A percentile compares a stretch with the other conserved stretches of the same genome.
phyloP scores from a whole-genome alignment of 1,140 invertebrate species.

The Scylla paramamosain region DNA sequence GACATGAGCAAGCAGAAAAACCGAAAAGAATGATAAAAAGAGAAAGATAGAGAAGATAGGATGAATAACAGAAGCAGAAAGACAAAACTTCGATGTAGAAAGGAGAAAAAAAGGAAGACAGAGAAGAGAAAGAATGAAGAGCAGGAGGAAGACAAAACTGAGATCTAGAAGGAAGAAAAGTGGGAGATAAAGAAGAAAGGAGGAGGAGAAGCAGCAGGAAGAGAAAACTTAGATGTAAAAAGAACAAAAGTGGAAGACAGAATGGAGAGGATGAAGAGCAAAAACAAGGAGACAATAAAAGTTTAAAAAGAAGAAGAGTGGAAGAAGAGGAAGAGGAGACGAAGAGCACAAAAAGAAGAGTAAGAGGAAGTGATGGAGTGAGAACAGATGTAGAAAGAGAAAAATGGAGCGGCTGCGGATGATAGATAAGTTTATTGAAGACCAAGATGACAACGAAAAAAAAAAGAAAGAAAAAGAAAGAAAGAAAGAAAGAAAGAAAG shows the following conservation, averaged over 20 bases:
- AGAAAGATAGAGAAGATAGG: no score
- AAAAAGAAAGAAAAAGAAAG: constrained; percentile 27
- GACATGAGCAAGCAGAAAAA: not conserved
- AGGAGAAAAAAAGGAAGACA: not conserved
- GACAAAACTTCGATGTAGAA: not conserved
- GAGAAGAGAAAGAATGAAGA: not conserved
- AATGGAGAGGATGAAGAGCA: not conserved
- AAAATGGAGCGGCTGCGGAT: not conserved
- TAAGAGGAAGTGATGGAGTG: not conserved
- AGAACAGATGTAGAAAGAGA: not conserved
- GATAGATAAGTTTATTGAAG: not conserved
- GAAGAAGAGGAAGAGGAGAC: not conserved
- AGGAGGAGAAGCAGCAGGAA: not conserved
- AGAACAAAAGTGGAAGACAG: not conserved
- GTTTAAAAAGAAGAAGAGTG: not conserved
- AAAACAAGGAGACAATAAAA: not conserved
- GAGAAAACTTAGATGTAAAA: not conserved
- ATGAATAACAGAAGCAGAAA: not conserved
- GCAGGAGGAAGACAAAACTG: not conserved
- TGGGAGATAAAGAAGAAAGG: not conserved
- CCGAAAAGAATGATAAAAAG: no score
- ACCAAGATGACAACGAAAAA: not conserved
- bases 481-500: constrained; percentile 28
- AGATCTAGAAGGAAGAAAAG: not conserved
- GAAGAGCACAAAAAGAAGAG: not conserved